Conservation (phyloP, 2,888 invertebrate species). For the Oxycera nigricornis region DNA sequence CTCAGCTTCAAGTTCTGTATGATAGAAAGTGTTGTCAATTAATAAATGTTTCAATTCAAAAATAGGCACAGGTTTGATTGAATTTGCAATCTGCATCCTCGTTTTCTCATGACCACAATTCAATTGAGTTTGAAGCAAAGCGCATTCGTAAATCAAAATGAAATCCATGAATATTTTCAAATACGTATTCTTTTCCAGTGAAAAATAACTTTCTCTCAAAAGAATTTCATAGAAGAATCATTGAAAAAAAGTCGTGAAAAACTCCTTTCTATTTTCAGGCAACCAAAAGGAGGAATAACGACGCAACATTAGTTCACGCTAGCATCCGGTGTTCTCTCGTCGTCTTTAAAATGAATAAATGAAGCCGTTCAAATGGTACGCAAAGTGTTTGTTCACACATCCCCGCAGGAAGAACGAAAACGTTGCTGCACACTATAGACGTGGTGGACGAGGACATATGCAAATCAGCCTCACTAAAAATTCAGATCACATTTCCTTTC, state of each 20-base stretch:
- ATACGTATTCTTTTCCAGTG: no score
- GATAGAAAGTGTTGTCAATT: no score
- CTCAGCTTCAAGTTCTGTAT: no score
- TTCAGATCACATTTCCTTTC: slow-evolving; percentile 38
- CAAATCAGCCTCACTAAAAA: slow-evolving; percentile 37
- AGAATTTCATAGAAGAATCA: slow-evolving; percentile 6
- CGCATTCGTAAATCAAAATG: no score
- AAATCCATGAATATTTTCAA: no score
- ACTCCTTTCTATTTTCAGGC: neutral
- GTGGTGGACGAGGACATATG: neutral
- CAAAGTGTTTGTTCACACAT: slow-evolving; percentile 37
- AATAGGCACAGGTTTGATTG: no score
- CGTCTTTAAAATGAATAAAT: slow-evolving; percentile 21
- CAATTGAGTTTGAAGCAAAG: no score
- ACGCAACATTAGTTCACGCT: neutral
- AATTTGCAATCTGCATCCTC: no score
- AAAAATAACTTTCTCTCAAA: neutral
- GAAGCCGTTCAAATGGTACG: slow-evolving; percentile 35
- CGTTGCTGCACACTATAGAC: neutral
- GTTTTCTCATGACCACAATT: no score
- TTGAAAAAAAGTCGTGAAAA: neutral
- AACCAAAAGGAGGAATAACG: slow-evolving; percentile 4
- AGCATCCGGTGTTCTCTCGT: slow-evolving; percentile 11
- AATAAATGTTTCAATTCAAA: no score
- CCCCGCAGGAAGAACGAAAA: neutral